These are phyloP conservation scores for Phoebastria nigripes DNA, from an alignment of 2,797 vertebrate species.

Conservation along the genomic window DNA sequence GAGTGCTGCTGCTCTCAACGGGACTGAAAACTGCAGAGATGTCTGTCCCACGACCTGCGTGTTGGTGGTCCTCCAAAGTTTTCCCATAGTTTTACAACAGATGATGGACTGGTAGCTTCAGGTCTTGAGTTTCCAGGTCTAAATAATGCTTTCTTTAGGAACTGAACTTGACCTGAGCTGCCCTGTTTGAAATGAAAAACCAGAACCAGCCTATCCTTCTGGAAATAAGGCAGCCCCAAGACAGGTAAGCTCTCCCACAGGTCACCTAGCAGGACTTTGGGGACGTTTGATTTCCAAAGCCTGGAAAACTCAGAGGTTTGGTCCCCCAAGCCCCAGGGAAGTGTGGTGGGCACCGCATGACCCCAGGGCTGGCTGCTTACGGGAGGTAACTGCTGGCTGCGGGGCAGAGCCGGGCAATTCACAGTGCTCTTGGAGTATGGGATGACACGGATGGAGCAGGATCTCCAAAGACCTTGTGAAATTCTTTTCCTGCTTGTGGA, in stretches of 20 bases:
- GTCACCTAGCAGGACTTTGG: not conserved
- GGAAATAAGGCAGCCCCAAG: not conserved
- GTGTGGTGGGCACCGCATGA: not conserved
- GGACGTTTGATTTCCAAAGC: not conserved
- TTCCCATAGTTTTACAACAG: not conserved
- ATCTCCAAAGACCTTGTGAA: not conserved
- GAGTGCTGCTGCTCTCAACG: not conserved
- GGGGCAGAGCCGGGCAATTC: not conserved
- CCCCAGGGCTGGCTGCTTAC: not conserved
- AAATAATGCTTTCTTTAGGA: not conserved
- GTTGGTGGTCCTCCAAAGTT: not conserved
- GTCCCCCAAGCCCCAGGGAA: not conserved
- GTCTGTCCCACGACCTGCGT: not conserved
- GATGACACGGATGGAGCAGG: not conserved
- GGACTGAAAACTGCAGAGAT: not conserved
- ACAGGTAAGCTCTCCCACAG: no score
- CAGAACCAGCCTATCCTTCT: not conserved
- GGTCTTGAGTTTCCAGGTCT: not conserved
- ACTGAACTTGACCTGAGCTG: not conserved
- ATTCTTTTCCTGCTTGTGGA: not conserved
- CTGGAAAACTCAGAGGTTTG: not conserved
- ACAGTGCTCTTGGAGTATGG: not conserved
- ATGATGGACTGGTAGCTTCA: not conserved
- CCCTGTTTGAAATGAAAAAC: rapidly evolving
- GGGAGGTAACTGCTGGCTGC: not conserved